These are phyloP conservation scores for Parnassius orleans DNA, from an alignment of 2,888 invertebrate species.

Conservation along the genomic window DNA sequence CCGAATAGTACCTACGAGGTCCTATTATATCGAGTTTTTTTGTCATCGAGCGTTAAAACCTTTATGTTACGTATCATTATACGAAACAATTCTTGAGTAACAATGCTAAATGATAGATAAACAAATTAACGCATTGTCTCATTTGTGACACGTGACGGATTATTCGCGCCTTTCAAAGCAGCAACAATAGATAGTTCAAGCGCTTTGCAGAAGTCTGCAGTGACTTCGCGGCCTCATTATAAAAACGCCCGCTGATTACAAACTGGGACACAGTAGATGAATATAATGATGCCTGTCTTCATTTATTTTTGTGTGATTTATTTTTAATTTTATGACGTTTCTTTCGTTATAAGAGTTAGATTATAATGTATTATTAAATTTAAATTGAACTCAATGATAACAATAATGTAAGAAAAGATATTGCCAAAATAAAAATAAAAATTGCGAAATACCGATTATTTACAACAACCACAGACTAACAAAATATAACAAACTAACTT, in stretches of 20 bases:
- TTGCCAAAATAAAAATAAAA: too few species aligned
- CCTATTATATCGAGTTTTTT: too few species aligned
- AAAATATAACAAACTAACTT: too few species aligned
- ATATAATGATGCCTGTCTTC: slow-evolving; percentile 13
- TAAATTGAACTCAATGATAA: too few species aligned
- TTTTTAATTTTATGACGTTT: not conserved
- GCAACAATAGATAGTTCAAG: slow-evolving; percentile 24
- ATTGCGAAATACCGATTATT: too few species aligned
- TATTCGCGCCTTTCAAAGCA: slow-evolving; percentile 21
- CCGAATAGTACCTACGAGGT: too few species aligned
- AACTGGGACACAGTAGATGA: slow-evolving; percentile 19
- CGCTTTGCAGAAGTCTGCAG: slow-evolving; percentile 12
- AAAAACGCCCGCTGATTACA: slow-evolving; percentile 20
- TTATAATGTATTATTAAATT: too few species aligned
- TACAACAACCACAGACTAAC: too few species aligned
- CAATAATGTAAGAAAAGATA: too few species aligned
- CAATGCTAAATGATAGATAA: slow-evolving; percentile 19
- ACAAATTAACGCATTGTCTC: slow-evolving; percentile 13
- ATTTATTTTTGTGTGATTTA: slow-evolving; percentile 10
- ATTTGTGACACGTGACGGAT: slow-evolving; percentile 19
- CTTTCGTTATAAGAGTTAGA: too few species aligned
- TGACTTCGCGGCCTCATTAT: slow-evolving; percentile 16
- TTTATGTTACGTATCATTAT: not conserved
- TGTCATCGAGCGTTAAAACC: too few species aligned
- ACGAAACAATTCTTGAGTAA: slow-evolving; percentile 5